Evolutionary conservation across 2,113 vertebrate genomes (phyloP), one percentile per base, ranked within the genome.

Genomic region (Columba janthina): DNA sequence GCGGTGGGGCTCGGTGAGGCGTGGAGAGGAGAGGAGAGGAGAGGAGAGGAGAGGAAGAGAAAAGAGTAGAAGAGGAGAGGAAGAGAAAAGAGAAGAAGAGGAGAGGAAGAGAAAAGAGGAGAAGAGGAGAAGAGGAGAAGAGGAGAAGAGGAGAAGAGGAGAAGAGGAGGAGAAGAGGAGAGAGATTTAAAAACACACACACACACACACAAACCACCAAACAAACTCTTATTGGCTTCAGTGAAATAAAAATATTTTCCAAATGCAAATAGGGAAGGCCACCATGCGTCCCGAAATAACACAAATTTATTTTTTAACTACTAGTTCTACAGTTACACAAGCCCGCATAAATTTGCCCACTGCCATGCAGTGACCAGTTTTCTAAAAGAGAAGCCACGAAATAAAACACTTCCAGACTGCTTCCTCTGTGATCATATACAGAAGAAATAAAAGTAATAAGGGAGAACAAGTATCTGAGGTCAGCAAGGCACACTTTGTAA

Each of bases 361-460:
- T 54, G 77, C 73, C 14, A 4, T 75, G 93, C 22, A 15, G 78
- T 56, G 86, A 96, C 42, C 79, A 77, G 70, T 76, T 83, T 84
- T 93, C 79, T 79, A 61, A 87, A 87, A 95, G 74, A 66, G 73
- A 80, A 79, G 86, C 60, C 73, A 73, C 20, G 7, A 90, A 93
- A 90, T 6, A 70, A 88, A 91, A 94, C 46, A 66, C 90, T 96
- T 93, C 89, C 62, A 65, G 78, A 62, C 69, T 18, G 16, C 89
- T 92, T 97, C 87, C 75, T 96, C 12, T 2, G 81, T 58, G 57
- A 66, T 86, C 82, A 61, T 72, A 40, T 77, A 74, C 26, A 42
- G 48, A 53, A 71, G 28, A 62, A 88, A 75, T 53, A 71, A 85
- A 90, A 88, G 62, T 29, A 62, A 19, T 2, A 78, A 5, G 14